Conservation (phyloP, 2,113 vertebrate genomes). For the Triplophysa dalaica region DNA sequence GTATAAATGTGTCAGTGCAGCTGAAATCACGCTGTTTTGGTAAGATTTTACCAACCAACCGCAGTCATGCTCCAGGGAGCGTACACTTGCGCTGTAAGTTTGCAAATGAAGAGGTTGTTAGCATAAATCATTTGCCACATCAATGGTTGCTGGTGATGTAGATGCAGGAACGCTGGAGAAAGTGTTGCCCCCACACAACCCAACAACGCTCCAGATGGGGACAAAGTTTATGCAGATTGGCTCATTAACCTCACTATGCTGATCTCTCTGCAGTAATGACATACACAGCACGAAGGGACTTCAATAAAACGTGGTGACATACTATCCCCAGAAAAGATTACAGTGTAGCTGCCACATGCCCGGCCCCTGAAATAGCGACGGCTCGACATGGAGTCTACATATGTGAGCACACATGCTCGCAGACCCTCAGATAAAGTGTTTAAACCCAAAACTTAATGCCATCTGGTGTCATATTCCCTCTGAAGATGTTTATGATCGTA, state of each 20-base stretch:
- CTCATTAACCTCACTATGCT: conserved; percentile 76
- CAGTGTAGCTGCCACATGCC: conserved; percentile 8
- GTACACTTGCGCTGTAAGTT: conserved; percentile 14
- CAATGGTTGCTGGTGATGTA: neutral
- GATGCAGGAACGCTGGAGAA: conserved; percentile 6
- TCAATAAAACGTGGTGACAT: conserved; percentile 53
- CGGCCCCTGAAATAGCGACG: conserved; percentile 10
- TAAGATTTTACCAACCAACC: neutral
- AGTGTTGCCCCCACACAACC: conserved; percentile 28
- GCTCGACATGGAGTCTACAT: conserved; percentile 21
- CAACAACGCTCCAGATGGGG: conserved; percentile 65
- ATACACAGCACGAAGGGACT: conserved; percentile 55
- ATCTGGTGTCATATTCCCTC: conserved; percentile 4
- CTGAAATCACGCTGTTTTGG: neutral
- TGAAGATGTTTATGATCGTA: conserved; percentile 11
- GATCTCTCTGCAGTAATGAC: conserved; percentile 66
- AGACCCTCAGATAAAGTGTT: neutral
- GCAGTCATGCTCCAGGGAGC: conserved; percentile 21
- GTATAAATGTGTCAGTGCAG: conserved; percentile 7
- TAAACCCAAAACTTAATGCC: neutral
- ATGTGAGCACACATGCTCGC: conserved; percentile 20
- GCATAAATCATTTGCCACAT: conserved; percentile 21
- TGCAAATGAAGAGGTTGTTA: conserved; percentile 23
- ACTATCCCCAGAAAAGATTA: conserved; percentile 40
- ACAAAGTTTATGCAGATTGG: conserved; percentile 73